These are phyloP conservation scores for Callocephalon fimbriatum DNA, from an alignment of 2,113 vertebrate genomes.

Conservation along the genomic window DNA sequence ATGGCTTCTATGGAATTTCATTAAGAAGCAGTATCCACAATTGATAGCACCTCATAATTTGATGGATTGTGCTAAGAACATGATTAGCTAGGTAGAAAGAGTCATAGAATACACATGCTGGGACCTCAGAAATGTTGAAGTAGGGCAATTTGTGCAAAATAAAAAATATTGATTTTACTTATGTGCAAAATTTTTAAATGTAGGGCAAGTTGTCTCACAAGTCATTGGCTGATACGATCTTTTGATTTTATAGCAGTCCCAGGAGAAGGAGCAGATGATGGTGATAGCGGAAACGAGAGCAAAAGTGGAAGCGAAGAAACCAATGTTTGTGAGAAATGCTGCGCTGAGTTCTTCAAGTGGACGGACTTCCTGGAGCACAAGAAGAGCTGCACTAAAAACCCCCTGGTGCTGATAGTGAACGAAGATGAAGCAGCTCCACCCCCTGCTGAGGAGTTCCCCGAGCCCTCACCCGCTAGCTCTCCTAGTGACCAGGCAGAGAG, in stretches of 20 bases:
- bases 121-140: constrained; percentile 88
- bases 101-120: constrained; percentile 80
- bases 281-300: constrained; percentile 93
- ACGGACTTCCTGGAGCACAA: constrained; percentile 95
- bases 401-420: constrained; percentile 92
- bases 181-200: constrained; percentile 88
- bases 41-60: constrained; percentile 99
- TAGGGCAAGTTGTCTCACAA: constrained; percentile 77
- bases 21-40: constrained; percentile 98
- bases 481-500: constrained; percentile 89
- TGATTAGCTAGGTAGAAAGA: constrained; percentile 94
- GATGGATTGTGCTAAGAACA: constrained; percentile 99
- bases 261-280: constrained; percentile 90
- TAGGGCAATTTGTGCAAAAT: constrained; percentile 93
- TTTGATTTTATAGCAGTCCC: constrained; percentile 85
- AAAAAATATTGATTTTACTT: constrained; percentile 92
- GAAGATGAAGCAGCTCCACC: constrained; percentile 90
- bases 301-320: constrained; percentile 94
- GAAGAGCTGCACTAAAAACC: constrained; percentile 92
- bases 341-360: constrained; percentile 98
- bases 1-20: constrained; percentile 99
- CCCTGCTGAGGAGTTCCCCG: constrained; percentile 83
- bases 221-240: constrained; percentile 82
- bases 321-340: constrained; percentile 93
- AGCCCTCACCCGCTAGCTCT: constrained; percentile 89